Conservation (phyloP, 1,140 invertebrate species). For the Drosophila melanica region DNA sequence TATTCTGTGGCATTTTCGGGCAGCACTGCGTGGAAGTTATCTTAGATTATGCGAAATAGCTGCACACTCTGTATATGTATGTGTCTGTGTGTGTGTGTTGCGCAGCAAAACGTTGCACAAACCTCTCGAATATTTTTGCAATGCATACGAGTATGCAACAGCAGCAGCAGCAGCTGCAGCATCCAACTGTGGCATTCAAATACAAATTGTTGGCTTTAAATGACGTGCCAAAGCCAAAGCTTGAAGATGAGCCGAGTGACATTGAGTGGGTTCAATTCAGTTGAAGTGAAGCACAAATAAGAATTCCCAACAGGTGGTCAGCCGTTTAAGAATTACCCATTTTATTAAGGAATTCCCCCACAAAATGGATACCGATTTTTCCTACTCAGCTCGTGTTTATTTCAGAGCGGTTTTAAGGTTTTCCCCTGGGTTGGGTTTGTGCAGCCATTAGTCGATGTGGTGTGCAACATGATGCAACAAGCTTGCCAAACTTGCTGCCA, state of each 20-base stretch:
- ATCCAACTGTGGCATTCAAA: conserved; percentile 29
- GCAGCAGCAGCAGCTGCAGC: neutral
- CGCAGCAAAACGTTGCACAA: conserved; percentile 9
- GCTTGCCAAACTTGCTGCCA: conserved; percentile 16
- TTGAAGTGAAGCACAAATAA: conserved; percentile 7
- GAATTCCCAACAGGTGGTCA: neutral
- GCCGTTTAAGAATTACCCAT: neutral
- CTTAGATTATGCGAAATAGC: conserved; percentile 20
- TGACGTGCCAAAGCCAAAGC: conserved; percentile 27
- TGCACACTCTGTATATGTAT: conserved; percentile 6
- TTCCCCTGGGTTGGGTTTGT: neutral
- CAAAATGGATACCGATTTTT: conserved; percentile 8
- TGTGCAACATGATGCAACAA: conserved; percentile 34
- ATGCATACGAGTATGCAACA: conserved; percentile 13
- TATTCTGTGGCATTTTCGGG: conserved; percentile 4
- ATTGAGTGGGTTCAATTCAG: conserved; percentile 6
- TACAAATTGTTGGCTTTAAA: conserved; percentile 33
- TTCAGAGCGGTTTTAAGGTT: neutral
- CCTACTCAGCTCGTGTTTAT: neutral
- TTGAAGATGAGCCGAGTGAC: conserved; percentile 6
- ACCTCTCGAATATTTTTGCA: conserved; percentile 6
- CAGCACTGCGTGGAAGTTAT: neutral
- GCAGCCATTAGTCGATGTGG: neutral
- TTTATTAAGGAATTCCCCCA: too few species aligned
- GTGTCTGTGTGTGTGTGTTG: neutral